Evolutionary conservation across 2,888 invertebrate species (phyloP).

Genomic region (Melanostoma scalare): DNA sequence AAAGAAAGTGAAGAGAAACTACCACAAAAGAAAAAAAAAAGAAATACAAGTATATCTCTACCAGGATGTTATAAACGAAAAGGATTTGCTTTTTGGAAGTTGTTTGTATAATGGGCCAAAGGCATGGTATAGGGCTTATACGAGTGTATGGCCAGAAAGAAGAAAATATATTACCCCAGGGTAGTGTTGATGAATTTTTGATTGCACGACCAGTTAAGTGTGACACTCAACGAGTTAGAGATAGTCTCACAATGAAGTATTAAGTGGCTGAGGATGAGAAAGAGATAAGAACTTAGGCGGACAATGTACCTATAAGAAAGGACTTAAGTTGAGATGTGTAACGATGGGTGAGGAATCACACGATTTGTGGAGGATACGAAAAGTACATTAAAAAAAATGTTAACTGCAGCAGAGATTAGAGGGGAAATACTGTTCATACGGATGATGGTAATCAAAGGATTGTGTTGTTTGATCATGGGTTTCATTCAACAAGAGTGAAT

Average conservation of each 20-base stretch:
- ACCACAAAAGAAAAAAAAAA: not conserved
- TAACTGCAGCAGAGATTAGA: too few species aligned
- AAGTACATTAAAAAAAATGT: too few species aligned
- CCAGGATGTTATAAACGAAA: slow-evolving; percentile 33
- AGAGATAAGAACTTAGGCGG: slow-evolving; percentile 7
- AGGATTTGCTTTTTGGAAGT: slow-evolving; percentile 52
- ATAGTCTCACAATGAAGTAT: slow-evolving; percentile 48
- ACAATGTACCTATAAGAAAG: not conserved
- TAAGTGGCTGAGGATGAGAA: slow-evolving; percentile 27
- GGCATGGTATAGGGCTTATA: too few species aligned
- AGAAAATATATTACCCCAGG: slow-evolving; percentile 37
- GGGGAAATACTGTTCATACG: too few species aligned
- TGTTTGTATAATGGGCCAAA: not conserved
- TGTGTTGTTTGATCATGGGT: too few species aligned
- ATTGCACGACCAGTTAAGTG: slow-evolving; percentile 62
- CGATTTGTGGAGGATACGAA: too few species aligned
- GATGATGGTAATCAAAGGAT: too few species aligned
- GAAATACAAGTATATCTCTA: slow-evolving; percentile 13
- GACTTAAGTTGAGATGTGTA: not conserved
- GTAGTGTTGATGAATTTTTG: slow-evolving; percentile 64
- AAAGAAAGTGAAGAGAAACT: slow-evolving; percentile 14
- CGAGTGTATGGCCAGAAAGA: not conserved
- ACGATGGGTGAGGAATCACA: not conserved
- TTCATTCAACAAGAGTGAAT: too few species aligned
- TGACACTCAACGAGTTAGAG: slow-evolving; percentile 45